Evolutionary conservation across 2,797 vertebrate genomes (phyloP).

Genomic region (Takifugu rubripes): DNA sequence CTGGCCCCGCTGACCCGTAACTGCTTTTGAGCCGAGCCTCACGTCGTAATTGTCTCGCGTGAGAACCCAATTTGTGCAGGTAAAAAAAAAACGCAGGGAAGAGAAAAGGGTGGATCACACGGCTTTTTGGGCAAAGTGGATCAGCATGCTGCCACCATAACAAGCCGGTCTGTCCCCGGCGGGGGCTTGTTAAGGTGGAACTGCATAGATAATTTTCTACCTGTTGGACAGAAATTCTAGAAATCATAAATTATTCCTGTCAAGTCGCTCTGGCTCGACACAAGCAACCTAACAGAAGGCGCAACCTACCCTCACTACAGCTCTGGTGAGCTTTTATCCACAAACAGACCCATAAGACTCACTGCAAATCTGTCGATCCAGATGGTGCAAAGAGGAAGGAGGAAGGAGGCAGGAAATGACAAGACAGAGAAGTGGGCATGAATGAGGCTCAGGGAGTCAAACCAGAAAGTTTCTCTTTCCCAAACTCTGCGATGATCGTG

Average conservation of each 20-base stretch:
- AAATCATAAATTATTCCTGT: slow-evolving; percentile 38
- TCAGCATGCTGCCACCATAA: slow-evolving; percentile 2
- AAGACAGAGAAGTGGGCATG: slow-evolving; percentile 28
- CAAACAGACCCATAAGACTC: slow-evolving; percentile 64
- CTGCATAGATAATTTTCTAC: slow-evolving; percentile 17
- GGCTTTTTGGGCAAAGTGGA: slow-evolving; percentile 8
- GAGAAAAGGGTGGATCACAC: slow-evolving; percentile 1
- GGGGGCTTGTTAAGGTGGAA: slow-evolving; percentile 14
- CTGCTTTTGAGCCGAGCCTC: slow-evolving; percentile 10
- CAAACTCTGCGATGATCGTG: not conserved
- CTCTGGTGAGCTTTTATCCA: slow-evolving; percentile 63
- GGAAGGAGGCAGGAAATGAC: slow-evolving; percentile 30
- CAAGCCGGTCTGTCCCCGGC: slow-evolving; percentile 13
- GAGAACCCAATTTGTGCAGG: slow-evolving; percentile 11
- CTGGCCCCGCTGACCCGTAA: slow-evolving; percentile 21
- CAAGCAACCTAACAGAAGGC: slow-evolving; percentile 45
- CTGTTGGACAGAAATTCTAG: slow-evolving; percentile 23
- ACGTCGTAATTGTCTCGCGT: slow-evolving; percentile 10
- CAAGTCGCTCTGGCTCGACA: slow-evolving; percentile 36
- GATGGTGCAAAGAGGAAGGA: slow-evolving; percentile 57
- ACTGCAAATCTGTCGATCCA: slow-evolving; percentile 66
- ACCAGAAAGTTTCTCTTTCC: slow-evolving; percentile 3
- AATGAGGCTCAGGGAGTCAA: slow-evolving; percentile 36
- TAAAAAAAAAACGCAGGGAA: not conserved
- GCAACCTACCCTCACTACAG: slow-evolving; percentile 41